Base-by-base conservation (phyloP, 2,888 invertebrate genomes). In the Cryptocephalus primarius region DNA sequence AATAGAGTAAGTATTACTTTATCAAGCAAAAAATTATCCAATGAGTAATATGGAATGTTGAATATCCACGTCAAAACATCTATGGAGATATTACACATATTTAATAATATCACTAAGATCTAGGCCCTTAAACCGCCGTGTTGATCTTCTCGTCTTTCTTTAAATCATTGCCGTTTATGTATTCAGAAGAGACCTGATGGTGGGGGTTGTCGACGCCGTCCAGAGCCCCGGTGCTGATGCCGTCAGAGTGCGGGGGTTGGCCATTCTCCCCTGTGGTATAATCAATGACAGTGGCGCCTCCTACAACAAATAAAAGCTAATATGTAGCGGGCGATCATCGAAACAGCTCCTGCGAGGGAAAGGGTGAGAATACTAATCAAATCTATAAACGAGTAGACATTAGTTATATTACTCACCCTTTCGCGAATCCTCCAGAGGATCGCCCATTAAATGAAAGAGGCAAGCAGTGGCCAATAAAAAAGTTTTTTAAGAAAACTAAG, bases 121-220 rank as follows among this genome's bases (percentile, higher is more conserved):
- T n/a, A 36, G 36, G n/a, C 12, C 40, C 46, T 75, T 77, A 78
- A 57, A 78, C 78, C 43, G 76, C 75, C 43, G 78, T 78, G 61
- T 78, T 75, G 61, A 76, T 75, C 63, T 77, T 77, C 62, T 75
- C 73, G 60, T 76, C 75, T 57, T 75, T 73, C 68, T 76, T 76
- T 60, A 75, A 61, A 57, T 74, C 75, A 61, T 74, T 75, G 50
- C 75, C 77, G 62, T 77, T 77, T 60, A 77, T 74, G 69, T 76
- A 77, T 60, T 78, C 77, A 56, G 73, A 73, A 57, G 76, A 76
- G 54, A 72, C 71, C 60, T 77, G 75, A 54, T 72, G 71, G 54
- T 72, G 72, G 45, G 73, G 72, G 55, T 73, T 73, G 61, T 72
- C 72, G 50, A 71, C 69, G 45, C 71, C 70, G 60, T 72, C 72